phyloP scores from a whole-genome alignment of 2,797 vertebrate species.

The Catharus ustulatus region DNA sequence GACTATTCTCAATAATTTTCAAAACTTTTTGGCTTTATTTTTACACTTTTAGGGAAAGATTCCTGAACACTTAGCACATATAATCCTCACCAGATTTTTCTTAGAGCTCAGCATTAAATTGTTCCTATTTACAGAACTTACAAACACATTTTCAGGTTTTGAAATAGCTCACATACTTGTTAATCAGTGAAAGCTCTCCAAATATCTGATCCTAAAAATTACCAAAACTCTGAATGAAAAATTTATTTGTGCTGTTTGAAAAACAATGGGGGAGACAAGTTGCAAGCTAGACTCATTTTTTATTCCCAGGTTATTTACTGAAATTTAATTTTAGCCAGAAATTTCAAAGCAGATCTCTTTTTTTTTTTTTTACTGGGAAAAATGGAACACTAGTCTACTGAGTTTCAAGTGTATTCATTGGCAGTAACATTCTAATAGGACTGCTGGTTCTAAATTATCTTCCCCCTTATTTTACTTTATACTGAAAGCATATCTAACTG shows the following conservation, averaged over 20 bases:
- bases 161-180: not conserved
- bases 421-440: not conserved
- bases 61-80: not conserved
- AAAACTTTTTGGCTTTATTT: not conserved
- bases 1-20: not conserved
- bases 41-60: not conserved
- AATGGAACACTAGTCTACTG: not conserved
- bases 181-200: not conserved
- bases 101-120: not conserved
- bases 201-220: not conserved
- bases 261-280: not conserved
- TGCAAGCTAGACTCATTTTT: not conserved
- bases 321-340: not conserved
- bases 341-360: not conserved
- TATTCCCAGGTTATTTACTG: not conserved
- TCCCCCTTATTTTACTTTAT: not conserved
- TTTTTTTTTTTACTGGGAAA: not conserved
- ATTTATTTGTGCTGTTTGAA: not conserved
- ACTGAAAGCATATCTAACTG: not conserved
- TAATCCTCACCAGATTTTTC: not conserved
- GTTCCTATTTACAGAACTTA: not conserved
- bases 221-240: slow-evolving; percentile 18
- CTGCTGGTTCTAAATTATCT: not conserved
- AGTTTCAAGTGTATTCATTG: not conserved
- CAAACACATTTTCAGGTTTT: not conserved